phyloP scores from a whole-genome alignment of 1,140 invertebrate genomes.

The Drosophila erecta region DNA sequence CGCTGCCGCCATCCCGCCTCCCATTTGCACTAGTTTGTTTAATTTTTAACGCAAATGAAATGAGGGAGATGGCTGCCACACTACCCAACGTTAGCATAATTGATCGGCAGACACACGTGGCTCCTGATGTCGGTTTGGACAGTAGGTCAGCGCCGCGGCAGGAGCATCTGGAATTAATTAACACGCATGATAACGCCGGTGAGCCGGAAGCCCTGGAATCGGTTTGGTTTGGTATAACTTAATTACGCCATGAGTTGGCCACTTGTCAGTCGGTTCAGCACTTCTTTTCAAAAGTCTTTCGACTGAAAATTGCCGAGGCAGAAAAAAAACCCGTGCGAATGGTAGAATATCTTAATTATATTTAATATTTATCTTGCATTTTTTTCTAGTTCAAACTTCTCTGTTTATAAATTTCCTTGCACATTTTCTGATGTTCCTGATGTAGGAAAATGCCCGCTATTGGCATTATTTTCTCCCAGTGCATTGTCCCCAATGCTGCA shows the following conservation, averaged over 20 bases:
- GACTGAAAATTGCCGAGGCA: not conserved
- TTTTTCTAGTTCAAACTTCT: too few species aligned
- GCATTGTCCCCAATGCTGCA: constrained; percentile 35
- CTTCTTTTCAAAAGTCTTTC: constrained; percentile 25
- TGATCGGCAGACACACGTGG: constrained; percentile 39
- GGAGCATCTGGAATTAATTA: constrained; percentile 62
- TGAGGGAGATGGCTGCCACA: constrained; percentile 15
- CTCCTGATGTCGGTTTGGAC: constrained; percentile 3
- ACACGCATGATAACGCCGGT: constrained; percentile 35
- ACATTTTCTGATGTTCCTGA: too few species aligned
- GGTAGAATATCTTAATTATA: too few species aligned
- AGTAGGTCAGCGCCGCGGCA: constrained; percentile 32
- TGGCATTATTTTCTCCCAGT: not conserved
- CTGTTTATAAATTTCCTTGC: too few species aligned
- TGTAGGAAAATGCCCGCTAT: not conserved
- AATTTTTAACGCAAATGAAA: constrained; percentile 64
- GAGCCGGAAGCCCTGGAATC: constrained; percentile 2
- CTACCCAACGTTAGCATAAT: constrained; percentile 66
- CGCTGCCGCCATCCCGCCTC: constrained; percentile 11
- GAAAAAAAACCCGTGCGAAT: too few species aligned
- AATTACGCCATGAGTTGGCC: constrained; percentile 48
- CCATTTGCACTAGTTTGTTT: constrained; percentile 32
- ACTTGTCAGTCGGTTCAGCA: constrained; percentile 38
- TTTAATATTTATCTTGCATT: too few species aligned
- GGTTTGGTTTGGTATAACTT: constrained; percentile 39